phyloP scores from a whole-genome alignment of 2,113 vertebrate species.

The Seriola aureovittata region DNA sequence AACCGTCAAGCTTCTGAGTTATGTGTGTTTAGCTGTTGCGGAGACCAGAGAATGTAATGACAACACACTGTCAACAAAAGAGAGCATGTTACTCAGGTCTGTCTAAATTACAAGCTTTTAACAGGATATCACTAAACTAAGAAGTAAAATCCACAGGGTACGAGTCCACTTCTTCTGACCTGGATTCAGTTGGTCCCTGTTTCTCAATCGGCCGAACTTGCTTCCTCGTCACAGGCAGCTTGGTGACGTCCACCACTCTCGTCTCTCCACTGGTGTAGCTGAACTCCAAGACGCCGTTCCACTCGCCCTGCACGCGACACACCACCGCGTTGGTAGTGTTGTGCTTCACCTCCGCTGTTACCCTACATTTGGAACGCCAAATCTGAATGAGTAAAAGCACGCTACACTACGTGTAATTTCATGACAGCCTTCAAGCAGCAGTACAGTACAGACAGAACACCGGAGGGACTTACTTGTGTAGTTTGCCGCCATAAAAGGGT shows the following conservation, averaged over 20 bases:
- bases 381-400: too few relatives aligned
- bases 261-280: constrained; percentile 91
- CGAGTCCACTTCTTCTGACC: constrained; percentile 78
- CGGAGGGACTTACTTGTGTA: constrained; percentile 88
- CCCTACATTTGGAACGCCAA: constrained; percentile 76
- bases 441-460: too few relatives aligned
- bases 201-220: constrained; percentile 90
- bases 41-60: too few relatives aligned
- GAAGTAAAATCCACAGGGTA: too few relatives aligned
- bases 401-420: too few relatives aligned
- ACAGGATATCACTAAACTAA: background rate
- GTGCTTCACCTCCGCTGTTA: constrained; percentile 96
- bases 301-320: constrained; percentile 96
- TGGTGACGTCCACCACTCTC: constrained; percentile 90
- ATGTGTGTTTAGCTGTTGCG: background rate
- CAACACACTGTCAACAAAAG: too few relatives aligned
- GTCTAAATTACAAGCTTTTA: background rate
- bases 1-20: background rate
- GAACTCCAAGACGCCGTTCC: constrained; percentile 96
- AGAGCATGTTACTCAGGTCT: background rate
- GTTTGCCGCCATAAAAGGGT: constrained; percentile 97
- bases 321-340: constrained; percentile 90
- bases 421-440: too few relatives aligned
- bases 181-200: constrained; percentile 93
- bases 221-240: constrained; percentile 90